A percentile compares a stretch with the other conserved stretches of the same genome.
Conservation (phyloP, 2,888 invertebrate species). For the Microplitis deprimator region DNA sequence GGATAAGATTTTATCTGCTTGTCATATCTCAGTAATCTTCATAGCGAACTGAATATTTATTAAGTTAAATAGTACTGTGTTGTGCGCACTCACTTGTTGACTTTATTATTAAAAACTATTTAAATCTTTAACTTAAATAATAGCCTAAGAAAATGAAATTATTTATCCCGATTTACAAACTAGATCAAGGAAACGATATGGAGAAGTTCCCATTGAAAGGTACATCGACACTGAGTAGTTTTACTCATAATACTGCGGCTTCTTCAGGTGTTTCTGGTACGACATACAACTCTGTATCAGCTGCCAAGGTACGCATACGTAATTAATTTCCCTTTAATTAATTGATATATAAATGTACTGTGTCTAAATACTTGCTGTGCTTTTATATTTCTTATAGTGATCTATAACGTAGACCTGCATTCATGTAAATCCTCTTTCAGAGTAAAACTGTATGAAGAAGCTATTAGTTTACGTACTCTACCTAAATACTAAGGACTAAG, state of each 20-base stretch:
- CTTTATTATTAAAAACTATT: not conserved
- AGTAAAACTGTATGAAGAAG: not conserved
- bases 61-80: conserved; percentile 10
- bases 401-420: not conserved
- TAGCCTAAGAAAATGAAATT: conserved; percentile 6
- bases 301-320: conserved; percentile 66
- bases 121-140: not conserved
- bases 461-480: not conserved
- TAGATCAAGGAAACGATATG: conserved; percentile 73
- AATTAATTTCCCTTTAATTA: not conserved
- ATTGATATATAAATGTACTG: not conserved
- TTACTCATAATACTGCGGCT: conserved; percentile 59
- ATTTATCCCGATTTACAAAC: conserved; percentile 34
- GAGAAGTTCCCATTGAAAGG: conserved; percentile 82
- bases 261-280: conserved; percentile 51
- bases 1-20: conserved; percentile 38
- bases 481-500: not conserved
- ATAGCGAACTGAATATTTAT: conserved; percentile 20
- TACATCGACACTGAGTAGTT: conserved; percentile 61
- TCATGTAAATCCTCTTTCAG: not conserved
- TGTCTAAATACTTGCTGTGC: not conserved
- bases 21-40: conserved; percentile 18
- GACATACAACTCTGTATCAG: conserved; percentile 66
- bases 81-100: not conserved
- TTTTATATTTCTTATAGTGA: not conserved